phyloP scores from a whole-genome alignment of 2,113 vertebrate species.

The Grammomys dolichurus region DNA sequence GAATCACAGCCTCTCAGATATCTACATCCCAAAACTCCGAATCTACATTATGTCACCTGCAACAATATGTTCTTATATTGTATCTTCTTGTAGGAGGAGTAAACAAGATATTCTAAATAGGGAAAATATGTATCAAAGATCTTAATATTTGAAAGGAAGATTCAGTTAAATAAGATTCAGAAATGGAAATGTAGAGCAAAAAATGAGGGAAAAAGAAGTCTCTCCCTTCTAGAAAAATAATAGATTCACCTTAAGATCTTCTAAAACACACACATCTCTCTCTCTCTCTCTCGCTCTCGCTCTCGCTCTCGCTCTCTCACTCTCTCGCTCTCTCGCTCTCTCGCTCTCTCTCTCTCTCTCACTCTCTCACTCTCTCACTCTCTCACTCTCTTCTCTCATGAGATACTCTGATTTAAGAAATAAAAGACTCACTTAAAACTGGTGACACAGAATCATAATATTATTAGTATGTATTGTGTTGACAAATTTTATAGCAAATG shows the following conservation, averaged over 20 bases:
- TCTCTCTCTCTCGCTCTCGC: too few relatives aligned
- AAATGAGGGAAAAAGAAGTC: not conserved
- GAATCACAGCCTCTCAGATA: not conserved
- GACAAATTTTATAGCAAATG: not conserved
- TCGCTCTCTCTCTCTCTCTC: too few relatives aligned
- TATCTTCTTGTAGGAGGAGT: not conserved
- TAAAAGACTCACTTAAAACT: not conserved
- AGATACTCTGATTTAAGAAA: not conserved
- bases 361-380: too few relatives aligned
- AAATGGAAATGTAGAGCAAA: not conserved
- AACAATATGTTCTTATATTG: not conserved
- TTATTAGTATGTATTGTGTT: not conserved
- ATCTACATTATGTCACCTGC: not conserved
- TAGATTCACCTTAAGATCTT: not conserved
- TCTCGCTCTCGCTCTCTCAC: too few relatives aligned
- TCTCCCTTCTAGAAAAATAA: not conserved
- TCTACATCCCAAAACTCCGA: too few relatives aligned
- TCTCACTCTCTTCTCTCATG: too few relatives aligned
- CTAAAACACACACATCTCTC: not conserved
- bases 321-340: too few relatives aligned
- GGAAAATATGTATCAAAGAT: not conserved
- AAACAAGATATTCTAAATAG: not conserved
- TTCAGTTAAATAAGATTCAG: not conserved
- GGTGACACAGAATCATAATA: not conserved
- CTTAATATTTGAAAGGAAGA: not conserved